A percentile compares a stretch with the other conserved stretches of the same genome.
Evolutionary conservation across 2,113 vertebrate species (phyloP).

Genomic region (Vulpes vulpes): DNA sequence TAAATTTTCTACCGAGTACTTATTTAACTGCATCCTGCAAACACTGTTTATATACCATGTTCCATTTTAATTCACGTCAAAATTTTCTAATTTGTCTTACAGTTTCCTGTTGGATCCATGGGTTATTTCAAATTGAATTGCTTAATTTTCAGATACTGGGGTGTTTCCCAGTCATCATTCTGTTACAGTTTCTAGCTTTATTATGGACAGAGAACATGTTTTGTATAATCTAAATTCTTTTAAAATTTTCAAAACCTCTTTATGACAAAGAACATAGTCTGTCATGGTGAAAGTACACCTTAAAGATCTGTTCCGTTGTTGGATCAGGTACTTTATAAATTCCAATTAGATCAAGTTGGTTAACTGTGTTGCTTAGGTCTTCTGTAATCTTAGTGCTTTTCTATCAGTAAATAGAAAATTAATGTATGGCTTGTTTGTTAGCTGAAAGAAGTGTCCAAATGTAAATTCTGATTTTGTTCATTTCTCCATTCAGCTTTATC

Average conservation of each 20-base stretch:
- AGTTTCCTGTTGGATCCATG: neutral
- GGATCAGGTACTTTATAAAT: neutral
- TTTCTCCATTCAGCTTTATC: neutral
- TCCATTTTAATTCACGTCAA: neutral
- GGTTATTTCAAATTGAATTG: neutral
- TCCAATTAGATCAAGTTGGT: neutral
- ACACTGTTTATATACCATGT: neutral
- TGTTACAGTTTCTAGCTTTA: neutral
- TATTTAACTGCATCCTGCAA: neutral
- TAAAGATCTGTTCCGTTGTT: neutral
- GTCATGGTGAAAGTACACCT: neutral
- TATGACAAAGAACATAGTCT: neutral
- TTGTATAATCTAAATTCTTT: constrained; percentile 16
- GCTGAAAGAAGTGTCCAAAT: neutral
- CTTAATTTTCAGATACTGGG: neutral
- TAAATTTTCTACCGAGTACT: neutral
- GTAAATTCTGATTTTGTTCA: neutral
- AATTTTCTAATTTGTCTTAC: neutral
- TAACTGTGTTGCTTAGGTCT: neutral
- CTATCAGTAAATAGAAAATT: neutral
- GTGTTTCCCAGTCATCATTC: neutral
- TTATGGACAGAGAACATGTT: neutral
- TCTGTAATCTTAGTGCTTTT: constrained; percentile 4
- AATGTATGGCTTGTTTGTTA: neutral
- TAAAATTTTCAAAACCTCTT: neutral